Percentiles rank a stretch among this genome's conserved stretches.
phyloP scores from a whole-genome alignment of 2,888 invertebrate species.

The Tineola bisselliella region DNA sequence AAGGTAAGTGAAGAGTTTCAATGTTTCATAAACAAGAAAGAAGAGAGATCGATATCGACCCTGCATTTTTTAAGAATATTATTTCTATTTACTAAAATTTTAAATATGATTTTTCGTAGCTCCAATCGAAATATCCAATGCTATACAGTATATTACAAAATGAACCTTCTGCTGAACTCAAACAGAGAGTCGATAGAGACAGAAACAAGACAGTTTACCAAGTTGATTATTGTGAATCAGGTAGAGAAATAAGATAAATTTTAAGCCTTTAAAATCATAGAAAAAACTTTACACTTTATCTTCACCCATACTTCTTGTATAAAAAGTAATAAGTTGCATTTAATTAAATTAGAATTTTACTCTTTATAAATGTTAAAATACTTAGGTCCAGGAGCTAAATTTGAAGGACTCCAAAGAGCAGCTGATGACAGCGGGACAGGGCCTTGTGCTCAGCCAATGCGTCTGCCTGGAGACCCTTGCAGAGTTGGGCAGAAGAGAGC shows the following conservation, averaged over 20 bases:
- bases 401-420: slow-evolving; percentile 65
- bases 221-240: slow-evolving; percentile 66
- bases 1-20: slow-evolving; percentile 55
- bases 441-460: slow-evolving; percentile 66
- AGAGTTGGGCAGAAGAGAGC: slow-evolving; percentile 53
- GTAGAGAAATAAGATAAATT: slow-evolving; percentile 25
- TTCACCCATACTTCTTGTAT: too few relatives aligned
- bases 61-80: too few relatives aligned
- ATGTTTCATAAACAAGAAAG: too few relatives aligned
- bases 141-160: slow-evolving; percentile 70
- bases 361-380: background rate
- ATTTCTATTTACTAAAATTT: too few relatives aligned
- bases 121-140: slow-evolving; percentile 72
- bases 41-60: too few relatives aligned
- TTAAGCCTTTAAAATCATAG: too few relatives aligned
- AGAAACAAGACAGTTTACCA: slow-evolving; percentile 71
- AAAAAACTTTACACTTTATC: too few relatives aligned
- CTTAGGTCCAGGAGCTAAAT: slow-evolving; percentile 66
- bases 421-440: slow-evolving; percentile 63
- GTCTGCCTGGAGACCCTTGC: slow-evolving; percentile 68
- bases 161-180: slow-evolving; percentile 66
- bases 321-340: too few relatives aligned
- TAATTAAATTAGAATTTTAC: background rate
- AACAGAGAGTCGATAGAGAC: slow-evolving; percentile 70
- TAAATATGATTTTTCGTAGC: slow-evolving; percentile 49